Conservation (phyloP, 2,113 vertebrate species). For the Piaya cayana region DNA sequence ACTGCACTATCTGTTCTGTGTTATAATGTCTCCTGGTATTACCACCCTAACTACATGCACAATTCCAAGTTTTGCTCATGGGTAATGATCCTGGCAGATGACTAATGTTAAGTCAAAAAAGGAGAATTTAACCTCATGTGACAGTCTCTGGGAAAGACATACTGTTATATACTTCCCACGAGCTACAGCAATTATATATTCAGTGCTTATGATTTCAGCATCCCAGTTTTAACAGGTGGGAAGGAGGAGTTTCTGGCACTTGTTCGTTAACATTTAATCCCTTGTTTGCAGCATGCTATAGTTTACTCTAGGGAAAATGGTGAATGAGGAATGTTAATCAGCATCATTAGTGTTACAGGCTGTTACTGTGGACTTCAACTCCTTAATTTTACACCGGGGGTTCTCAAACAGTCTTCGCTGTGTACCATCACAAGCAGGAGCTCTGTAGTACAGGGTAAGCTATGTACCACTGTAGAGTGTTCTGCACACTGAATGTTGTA, state of each 20-base stretch:
- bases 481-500: not conserved
- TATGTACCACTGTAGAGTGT: not conserved
- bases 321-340: not conserved
- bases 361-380: not conserved
- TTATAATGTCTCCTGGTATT: not conserved
- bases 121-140: not conserved
- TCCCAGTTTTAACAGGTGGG: not conserved
- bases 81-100: not conserved
- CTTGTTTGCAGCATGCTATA: not conserved
- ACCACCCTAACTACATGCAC: not conserved
- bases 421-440: not conserved
- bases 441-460: not conserved
- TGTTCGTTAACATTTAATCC: not conserved
- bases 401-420: not conserved
- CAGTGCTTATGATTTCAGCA: not conserved
- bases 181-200: not conserved
- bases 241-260: not conserved
- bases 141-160: not conserved
- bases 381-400: not conserved
- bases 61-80: not conserved
- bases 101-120: not conserved
- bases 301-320: conserved; percentile 23
- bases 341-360: not conserved
- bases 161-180: not conserved
- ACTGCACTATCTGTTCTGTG: not conserved